Evolutionary conservation across 2,888 invertebrate species (phyloP).

Genomic region (Chouioia cunea): DNA sequence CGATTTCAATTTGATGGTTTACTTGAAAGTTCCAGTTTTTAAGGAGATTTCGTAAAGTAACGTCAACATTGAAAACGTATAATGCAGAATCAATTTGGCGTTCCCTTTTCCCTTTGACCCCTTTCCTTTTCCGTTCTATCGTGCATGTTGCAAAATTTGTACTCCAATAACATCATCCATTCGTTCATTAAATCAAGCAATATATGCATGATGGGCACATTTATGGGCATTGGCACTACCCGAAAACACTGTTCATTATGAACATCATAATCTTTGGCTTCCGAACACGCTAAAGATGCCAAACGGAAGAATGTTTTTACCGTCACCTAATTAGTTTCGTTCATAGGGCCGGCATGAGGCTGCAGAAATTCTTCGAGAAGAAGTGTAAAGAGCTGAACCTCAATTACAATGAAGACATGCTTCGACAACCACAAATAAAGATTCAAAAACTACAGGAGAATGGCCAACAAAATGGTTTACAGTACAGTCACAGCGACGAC

Average conservation of each 20-base stretch:
- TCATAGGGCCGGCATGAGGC: conserved; percentile 80
- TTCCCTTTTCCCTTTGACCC: too few relatives aligned
- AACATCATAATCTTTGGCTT: conserved; percentile 64
- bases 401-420: conserved; percentile 65
- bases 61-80: too few relatives aligned
- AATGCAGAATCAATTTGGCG: too few relatives aligned
- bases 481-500: conserved; percentile 61
- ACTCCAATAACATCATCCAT: neutral
- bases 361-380: conserved; percentile 80
- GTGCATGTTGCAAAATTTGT: conserved; percentile 23
- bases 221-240: conserved; percentile 38
- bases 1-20: too few relatives aligned
- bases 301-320: conserved; percentile 47
- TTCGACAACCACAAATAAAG: conserved; percentile 67
- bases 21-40: too few relatives aligned
- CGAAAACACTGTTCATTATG: conserved; percentile 21
- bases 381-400: conserved; percentile 79
- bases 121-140: neutral
- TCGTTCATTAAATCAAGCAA: conserved; percentile 1
- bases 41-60: too few relatives aligned
- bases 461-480: conserved; percentile 68
- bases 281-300: conserved; percentile 58
- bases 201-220: conserved; percentile 23
- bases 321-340: conserved; percentile 57
- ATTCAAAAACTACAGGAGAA: conserved; percentile 57